phyloP scores from a whole-genome alignment of 2,797 vertebrate species.

The Notolepis coatsorum region DNA sequence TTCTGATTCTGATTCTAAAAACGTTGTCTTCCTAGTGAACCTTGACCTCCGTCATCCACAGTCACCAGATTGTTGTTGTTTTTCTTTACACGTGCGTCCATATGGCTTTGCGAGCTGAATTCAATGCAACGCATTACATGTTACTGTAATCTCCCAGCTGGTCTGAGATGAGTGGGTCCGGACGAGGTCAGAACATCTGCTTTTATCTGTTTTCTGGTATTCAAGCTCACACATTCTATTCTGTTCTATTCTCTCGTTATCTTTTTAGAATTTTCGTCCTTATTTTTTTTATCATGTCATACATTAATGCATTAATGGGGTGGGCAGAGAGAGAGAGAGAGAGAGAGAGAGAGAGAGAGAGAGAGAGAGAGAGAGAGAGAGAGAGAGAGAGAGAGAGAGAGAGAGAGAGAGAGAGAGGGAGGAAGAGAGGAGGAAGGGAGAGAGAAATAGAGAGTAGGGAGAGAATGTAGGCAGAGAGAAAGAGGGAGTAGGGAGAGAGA shows the following conservation, averaged over 20 bases:
- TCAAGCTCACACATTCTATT: constrained; percentile 2
- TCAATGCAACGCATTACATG: constrained; percentile 27
- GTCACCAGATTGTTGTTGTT: neutral
- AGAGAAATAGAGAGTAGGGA: neutral
- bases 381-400: constrained; percentile 24
- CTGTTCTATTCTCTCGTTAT: constrained; percentile 40
- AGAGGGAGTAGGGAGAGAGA: constrained; percentile 7
- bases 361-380: constrained; percentile 37
- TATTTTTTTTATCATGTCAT: no score
- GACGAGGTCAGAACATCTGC: constrained; percentile 16
- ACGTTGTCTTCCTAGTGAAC: no score
- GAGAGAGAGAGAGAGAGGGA: constrained; percentile 1
- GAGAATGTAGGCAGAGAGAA: constrained; percentile 3
- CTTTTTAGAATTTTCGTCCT: constrained; percentile 29
- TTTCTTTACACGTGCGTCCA: constrained; percentile 6
- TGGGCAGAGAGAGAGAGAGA: neutral
- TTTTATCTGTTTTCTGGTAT: constrained; percentile 33
- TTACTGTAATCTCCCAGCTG: constrained; percentile 47
- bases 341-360: neutral
- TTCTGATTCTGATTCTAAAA: no score
- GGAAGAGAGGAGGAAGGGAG: neutral
- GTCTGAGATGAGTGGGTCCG: neutral
- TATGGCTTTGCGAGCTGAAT: constrained; percentile 39
- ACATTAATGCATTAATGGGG: constrained; percentile 61
- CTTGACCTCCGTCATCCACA: constrained; percentile 23